A percentile compares a stretch with the other conserved stretches of the same genome.
phyloP scores from a whole-genome alignment of 2,797 vertebrate species.

The Falco rusticolus region DNA sequence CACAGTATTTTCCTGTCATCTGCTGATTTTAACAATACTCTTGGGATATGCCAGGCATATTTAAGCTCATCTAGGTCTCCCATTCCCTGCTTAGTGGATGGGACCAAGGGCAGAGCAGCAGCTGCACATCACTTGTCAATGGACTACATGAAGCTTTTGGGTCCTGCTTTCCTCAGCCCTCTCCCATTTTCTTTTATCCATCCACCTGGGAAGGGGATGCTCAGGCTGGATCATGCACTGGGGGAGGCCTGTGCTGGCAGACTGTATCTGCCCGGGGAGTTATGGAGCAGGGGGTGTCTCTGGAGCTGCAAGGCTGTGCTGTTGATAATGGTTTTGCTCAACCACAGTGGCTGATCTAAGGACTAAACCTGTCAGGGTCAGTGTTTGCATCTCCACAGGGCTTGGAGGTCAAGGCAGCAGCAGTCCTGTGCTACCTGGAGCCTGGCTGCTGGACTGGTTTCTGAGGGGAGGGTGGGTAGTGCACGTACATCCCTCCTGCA shows the following conservation, averaged over 20 bases:
- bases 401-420: neutral
- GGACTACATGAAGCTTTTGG: neutral
- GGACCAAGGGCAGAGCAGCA: neutral
- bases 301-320: neutral
- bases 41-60: neutral
- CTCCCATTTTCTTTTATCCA: neutral
- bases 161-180: neutral
- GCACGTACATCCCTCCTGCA: neutral
- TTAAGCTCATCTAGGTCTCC: neutral
- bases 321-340: neutral
- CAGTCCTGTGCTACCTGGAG: neutral
- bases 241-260: neutral
- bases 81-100: neutral
- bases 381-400: rapidly evolving
- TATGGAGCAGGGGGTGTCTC: neutral
- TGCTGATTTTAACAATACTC: neutral
- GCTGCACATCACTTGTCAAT: rapidly evolving
- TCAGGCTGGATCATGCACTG: neutral
- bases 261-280: neutral
- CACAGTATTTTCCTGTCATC: neutral
- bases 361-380: rapidly evolving
- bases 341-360: neutral
- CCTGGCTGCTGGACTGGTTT: neutral
- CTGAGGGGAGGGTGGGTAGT: too few species aligned
- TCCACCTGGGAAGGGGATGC: neutral